Conservation (phyloP, 2,113 vertebrate genomes). For the Cynocephalus volans region DNA sequence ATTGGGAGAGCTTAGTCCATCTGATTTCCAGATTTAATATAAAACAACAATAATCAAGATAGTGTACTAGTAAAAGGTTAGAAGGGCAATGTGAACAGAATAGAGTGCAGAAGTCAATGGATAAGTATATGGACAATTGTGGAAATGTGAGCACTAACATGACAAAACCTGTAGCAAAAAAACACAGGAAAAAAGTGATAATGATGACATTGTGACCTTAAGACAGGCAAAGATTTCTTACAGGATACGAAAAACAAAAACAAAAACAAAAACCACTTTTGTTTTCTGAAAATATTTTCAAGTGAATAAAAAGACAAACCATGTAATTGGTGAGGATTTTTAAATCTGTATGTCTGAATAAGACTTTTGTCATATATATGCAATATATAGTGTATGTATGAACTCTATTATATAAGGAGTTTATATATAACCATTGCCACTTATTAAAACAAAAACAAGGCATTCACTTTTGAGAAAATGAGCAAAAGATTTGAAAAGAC, state of each 20-base stretch:
- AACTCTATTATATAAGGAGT: no score
- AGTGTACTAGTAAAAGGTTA: not conserved
- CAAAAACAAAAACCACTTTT: not conserved
- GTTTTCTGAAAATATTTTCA: not conserved
- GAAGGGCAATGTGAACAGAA: not conserved
- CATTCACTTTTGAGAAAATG: not conserved
- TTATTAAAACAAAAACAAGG: no score
- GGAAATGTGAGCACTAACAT: not conserved
- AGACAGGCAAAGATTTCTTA: not conserved
- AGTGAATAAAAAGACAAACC: not conserved
- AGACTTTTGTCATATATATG: not conserved
- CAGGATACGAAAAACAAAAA: not conserved
- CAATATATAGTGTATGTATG: no score
- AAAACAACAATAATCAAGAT: not conserved
- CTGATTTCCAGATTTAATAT: not conserved
- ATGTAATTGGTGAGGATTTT: not conserved
- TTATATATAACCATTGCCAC: no score
- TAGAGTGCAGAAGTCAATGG: not conserved
- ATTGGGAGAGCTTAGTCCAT: not conserved
- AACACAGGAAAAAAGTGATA: not conserved
- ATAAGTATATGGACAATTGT: not conserved
- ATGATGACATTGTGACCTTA: not conserved
- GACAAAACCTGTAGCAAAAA: not conserved
- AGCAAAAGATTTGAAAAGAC: not conserved
- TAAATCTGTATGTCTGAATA: not conserved